Base-by-base conservation (phyloP, 2,113 vertebrate genomes). In the Pachypanchax playfairii region DNA sequence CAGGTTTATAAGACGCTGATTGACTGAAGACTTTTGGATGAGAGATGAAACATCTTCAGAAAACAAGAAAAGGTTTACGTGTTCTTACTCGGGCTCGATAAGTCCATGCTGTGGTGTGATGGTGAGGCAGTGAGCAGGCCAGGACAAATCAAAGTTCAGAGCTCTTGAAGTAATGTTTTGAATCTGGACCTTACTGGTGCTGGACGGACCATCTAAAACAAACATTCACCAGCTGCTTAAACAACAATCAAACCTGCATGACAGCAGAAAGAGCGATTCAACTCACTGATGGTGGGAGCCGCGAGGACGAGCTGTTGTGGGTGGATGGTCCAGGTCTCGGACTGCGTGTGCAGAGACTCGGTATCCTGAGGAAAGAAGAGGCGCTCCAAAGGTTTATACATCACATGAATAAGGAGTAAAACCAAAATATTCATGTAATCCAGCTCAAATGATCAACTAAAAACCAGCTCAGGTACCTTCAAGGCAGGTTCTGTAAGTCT, bases 61-160 rank as follows among this genome's bases (percentile, higher is more conserved):
- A n/a, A n/a, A n/a, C n/a, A n/a, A n/a, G n/a, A n/a, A n/a, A n/a
- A n/a, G n/a, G 5, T 25, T 22, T 22, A 43, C n/a, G n/a, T n/a
- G n/a, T 48, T 84, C 94, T 88, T 93, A 98, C 97, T 93, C 75
- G 47, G 96, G 93, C 38, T 94, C 89, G 2, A 98, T 81, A 58
- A 84, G 60, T 71, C 97, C 97, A 43, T 94, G 94, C 29, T 98
- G 95, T 21, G 97, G 97, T 5, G 95, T 98, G 81, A 99, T 84
- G 18, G 94, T 98, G 49, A 99, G 93, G 69, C 94, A 98, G 77
- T 97, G 96, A 50, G 95, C 95, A 2, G 97, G 96, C 96, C 96
- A 99, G 1, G 94, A 96, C 36, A 99, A 80, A 51, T 98, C 95
- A 91, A 97, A 99, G 42, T 80, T 86, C 85, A 98, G 72, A 12